Conservation (phyloP, 2,888 invertebrate genomes). For the Cephus spinipes region DNA sequence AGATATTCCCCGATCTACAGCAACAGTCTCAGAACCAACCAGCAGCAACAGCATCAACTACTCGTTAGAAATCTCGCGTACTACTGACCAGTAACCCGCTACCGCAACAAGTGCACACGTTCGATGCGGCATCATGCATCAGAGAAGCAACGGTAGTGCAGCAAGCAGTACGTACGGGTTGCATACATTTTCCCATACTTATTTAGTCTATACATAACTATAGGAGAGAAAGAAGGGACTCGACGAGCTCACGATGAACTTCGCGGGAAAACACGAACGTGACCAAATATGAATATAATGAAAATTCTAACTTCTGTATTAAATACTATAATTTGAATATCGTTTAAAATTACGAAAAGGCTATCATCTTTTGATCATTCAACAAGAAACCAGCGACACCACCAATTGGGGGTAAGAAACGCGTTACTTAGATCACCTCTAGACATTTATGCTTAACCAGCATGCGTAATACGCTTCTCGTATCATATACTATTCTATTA, state of each 20-base stretch:
- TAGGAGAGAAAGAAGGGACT: neutral
- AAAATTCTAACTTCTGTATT: neutral
- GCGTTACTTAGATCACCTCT: neutral
- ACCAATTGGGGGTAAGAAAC: neutral
- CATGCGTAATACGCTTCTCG: neutral
- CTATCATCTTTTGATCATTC: neutral
- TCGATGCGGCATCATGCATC: constrained; percentile 44
- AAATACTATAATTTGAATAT: neutral
- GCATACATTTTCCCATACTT: constrained; percentile 55
- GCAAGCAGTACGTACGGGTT: constrained; percentile 24
- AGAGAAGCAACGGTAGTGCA: constrained; percentile 50
- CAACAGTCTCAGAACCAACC: neutral
- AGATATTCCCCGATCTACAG: neutral
- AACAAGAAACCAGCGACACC: neutral
- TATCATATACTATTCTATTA: neutral
- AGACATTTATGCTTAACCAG: neutral
- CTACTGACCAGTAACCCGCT: constrained; percentile 40
- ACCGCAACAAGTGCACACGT: constrained; percentile 14
- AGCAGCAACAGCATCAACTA: neutral
- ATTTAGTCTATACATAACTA: constrained; percentile 27
- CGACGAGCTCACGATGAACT: neutral
- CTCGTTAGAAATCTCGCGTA: constrained; percentile 27
- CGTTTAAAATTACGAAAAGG: neutral
- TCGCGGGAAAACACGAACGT: neutral
- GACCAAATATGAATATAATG: neutral